Evolutionary conservation across 92 coral and sea anemone species (phyloP).

Genomic region (Pocillopora grandis): DNA sequence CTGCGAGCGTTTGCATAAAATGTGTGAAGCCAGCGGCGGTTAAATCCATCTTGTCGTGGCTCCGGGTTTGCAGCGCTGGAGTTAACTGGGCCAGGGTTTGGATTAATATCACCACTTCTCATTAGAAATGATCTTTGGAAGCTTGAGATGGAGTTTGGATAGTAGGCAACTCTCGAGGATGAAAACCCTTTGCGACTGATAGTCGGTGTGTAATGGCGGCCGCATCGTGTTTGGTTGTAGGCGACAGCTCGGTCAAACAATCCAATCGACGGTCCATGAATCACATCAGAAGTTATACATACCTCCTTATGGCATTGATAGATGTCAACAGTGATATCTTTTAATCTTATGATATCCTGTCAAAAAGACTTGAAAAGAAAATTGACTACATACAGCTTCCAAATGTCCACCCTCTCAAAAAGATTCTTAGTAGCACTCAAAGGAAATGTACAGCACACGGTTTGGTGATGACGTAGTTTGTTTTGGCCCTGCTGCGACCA

Average conservation of each 20-base stretch:
- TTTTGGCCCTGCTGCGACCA: no score
- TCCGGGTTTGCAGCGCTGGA: neutral
- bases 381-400: neutral
- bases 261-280: constrained; percentile 1
- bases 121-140: neutral
- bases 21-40: neutral
- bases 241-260: neutral
- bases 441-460: neutral
- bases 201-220: neutral
- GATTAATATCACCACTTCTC: neutral
- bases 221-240: neutral
- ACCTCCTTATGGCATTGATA: constrained; percentile 16
- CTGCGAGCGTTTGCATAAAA: constrained; percentile 19
- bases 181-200: constrained; percentile 12
- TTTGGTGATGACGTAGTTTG: no score
- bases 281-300: neutral
- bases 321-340: neutral
- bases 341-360: constrained; percentile 2
- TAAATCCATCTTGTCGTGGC: constrained; percentile 5
- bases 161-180: neutral
- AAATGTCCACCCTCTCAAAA: neutral
- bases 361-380: neutral
- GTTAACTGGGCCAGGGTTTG: no score
- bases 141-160: neutral
- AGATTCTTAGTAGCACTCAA: neutral